Conservation (phyloP, 2,113 vertebrate genomes). For the Nibea coibor region DNA sequence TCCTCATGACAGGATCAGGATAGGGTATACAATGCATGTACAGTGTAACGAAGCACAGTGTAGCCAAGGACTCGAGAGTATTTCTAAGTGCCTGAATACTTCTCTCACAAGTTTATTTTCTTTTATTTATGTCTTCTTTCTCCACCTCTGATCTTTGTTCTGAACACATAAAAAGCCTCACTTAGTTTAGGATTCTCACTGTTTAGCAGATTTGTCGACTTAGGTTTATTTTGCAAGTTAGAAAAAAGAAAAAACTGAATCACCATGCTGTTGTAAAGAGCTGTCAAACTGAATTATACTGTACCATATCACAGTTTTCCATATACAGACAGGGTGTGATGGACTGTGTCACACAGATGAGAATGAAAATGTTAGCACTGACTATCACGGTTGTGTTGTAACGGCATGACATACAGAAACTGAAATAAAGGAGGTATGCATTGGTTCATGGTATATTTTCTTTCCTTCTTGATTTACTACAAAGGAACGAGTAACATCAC, state of each 20-base stretch:
- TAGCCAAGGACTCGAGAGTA: slow-evolving; percentile 83
- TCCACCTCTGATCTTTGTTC: slow-evolving; percentile 38
- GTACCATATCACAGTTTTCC: slow-evolving; percentile 59
- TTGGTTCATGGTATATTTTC: slow-evolving; percentile 14
- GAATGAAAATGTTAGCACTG: slow-evolving; percentile 44
- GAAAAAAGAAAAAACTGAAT: slow-evolving; percentile 18
- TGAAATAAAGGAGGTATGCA: slow-evolving; percentile 77
- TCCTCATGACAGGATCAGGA: slow-evolving; percentile 59
- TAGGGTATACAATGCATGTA: slow-evolving; percentile 67
- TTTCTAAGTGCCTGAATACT: slow-evolving; percentile 87
- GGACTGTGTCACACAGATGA: slow-evolving; percentile 49
- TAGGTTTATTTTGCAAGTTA: slow-evolving; percentile 51
- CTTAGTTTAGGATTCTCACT: slow-evolving; percentile 35
- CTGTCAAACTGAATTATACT: slow-evolving; percentile 42
- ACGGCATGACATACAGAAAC: slow-evolving; percentile 78
- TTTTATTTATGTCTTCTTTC: slow-evolving; percentile 40
- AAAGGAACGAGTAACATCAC: neutral
- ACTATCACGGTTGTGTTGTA: slow-evolving; percentile 72
- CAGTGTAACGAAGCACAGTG: slow-evolving; percentile 79
- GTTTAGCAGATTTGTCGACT: slow-evolving; percentile 30
- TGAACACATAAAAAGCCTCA: slow-evolving; percentile 10
- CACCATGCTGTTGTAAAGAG: slow-evolving; percentile 54
- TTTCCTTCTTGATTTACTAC: neutral
- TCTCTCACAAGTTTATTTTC: slow-evolving; percentile 58
- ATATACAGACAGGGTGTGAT: slow-evolving; percentile 56